Base-by-base conservation (phyloP, 2,797 vertebrate species). In the Bufotes viridis region DNA sequence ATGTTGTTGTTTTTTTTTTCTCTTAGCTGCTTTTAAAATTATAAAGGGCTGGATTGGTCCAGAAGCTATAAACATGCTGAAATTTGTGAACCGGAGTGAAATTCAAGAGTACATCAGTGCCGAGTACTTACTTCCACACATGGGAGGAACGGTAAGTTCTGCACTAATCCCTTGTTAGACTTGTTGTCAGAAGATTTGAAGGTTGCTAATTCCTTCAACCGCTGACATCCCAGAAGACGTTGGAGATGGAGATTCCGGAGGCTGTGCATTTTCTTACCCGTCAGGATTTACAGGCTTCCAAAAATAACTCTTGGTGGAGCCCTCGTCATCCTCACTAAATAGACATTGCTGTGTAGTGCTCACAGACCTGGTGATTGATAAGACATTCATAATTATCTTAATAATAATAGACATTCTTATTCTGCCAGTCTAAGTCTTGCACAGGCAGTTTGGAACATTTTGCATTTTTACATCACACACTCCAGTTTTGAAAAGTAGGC, bases 31-130 rank as follows among this genome's bases (percentile, higher is more conserved):
- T 3, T 99, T 98, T 97, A 99, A 96, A 94, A 97, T 99, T 55
- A 96, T 99, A 87, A 99, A 97, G 94, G 94, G 96, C 0, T 99
- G 98, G 98, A 94, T 99, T 90, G 98, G 97, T 87, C 97, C 98
- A 0, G 98, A 99, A 78, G 98, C 98, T 58, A 95, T 99, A 91
- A 97, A 95, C 92, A 96, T 97, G 92, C 94, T 99, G 72, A 98
- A 96, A 91, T 98, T 99, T 93, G 95, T 96, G 0, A 96, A 94
- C 91, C 98, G 94, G 94, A 94, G 72, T 88, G 98, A 99, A 7
- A 65, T 99, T 81, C 97, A 97, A 86, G 95, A 95, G 0, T 98
- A 93, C 88, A 96, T 99, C 86, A 96, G 89, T 82, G 91, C 89
- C 0, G 98, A 99, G 84, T 97, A 98, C 91, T 95, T 99, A 80